phyloP scores from a whole-genome alignment of 2,888 invertebrate genomes.

The Sepiola atlantica region DNA sequence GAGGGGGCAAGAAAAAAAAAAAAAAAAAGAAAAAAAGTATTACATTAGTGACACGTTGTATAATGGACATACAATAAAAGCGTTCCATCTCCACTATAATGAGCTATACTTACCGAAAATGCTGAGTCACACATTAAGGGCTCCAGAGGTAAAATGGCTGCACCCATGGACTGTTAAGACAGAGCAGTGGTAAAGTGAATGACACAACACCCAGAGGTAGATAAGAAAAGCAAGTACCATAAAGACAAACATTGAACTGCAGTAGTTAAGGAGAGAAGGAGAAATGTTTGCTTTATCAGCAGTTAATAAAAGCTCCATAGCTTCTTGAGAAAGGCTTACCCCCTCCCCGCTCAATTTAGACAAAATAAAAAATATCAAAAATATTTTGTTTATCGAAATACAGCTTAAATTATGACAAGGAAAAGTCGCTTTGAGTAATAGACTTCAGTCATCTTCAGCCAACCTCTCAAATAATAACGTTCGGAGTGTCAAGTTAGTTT shows the following conservation, averaged over 20 bases:
- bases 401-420: background rate
- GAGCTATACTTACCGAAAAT: conserved; percentile 48
- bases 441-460: background rate
- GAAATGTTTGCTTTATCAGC: conserved; percentile 39
- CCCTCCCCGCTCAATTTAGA: background rate
- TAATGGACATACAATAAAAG: conserved; percentile 43
- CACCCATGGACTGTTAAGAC: conserved; percentile 48
- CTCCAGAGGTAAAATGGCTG: conserved; percentile 47
- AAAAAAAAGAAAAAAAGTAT: background rate
- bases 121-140: conserved; percentile 46
- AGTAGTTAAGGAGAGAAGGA: background rate
- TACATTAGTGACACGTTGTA: conserved; percentile 42
- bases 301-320: background rate
- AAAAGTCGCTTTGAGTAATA: background rate
- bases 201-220: conserved; percentile 46
- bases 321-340: background rate
- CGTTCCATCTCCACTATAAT: conserved; percentile 47
- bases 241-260: conserved; percentile 47
- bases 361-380: background rate
- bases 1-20: background rate
- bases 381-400: background rate
- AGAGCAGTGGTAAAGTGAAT: conserved; percentile 45
- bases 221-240: conserved; percentile 45
- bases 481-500: too few species aligned
- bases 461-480: background rate